These are phyloP conservation scores for Drosophila pectinifera DNA, from an alignment of 1,140 invertebrate genomes.

Conservation along the genomic window DNA sequence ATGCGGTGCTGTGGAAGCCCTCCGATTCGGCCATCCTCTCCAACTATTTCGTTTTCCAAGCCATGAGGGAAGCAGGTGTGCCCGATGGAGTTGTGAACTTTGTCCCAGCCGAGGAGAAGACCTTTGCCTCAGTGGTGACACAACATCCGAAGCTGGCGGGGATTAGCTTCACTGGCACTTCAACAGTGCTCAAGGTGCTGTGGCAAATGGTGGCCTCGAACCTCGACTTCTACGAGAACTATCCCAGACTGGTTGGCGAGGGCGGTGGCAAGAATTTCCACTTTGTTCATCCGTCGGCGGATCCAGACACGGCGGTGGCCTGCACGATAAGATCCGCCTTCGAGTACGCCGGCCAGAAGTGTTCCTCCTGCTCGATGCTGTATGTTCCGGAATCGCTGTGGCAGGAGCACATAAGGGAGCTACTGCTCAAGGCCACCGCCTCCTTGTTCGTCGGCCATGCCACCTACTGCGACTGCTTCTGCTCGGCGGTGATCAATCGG, in stretches of 20 bases:
- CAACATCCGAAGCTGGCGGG: conserved; percentile 93
- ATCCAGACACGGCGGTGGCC: conserved; percentile 91
- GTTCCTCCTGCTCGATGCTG: conserved; percentile 97
- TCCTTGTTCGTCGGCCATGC: conserved; percentile 93
- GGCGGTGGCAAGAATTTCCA: conserved; percentile 99
- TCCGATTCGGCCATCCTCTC: conserved; percentile 98
- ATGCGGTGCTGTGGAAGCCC: conserved; percentile 98
- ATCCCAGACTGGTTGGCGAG: conserved; percentile 96
- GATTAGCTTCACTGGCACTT: conserved; percentile 96
- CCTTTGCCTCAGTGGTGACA: conserved; percentile 96
- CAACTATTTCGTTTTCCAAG: conserved; percentile 97
- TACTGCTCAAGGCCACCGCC: conserved; percentile 78
- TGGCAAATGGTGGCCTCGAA: conserved; percentile 97
- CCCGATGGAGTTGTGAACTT: conserved; percentile 99
- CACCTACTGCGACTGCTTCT: conserved; percentile 92
- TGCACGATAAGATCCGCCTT: conserved; percentile 96
- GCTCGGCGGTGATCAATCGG: conserved; percentile 98
- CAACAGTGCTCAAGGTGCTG: conserved; percentile 92
- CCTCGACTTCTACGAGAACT: conserved; percentile 93
- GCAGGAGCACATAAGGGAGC: conserved; percentile 85
- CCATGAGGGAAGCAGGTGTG: conserved; percentile 96
- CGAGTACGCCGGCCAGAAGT: conserved; percentile 99
- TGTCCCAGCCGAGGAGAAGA: conserved; percentile 95
- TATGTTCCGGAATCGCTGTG: conserved; percentile 97
- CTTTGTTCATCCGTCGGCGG: conserved; percentile 96